Percentiles rank a stretch among this genome's conserved stretches.
Conservation (phyloP, 2,113 vertebrate genomes). For the Empidonax traillii region DNA sequence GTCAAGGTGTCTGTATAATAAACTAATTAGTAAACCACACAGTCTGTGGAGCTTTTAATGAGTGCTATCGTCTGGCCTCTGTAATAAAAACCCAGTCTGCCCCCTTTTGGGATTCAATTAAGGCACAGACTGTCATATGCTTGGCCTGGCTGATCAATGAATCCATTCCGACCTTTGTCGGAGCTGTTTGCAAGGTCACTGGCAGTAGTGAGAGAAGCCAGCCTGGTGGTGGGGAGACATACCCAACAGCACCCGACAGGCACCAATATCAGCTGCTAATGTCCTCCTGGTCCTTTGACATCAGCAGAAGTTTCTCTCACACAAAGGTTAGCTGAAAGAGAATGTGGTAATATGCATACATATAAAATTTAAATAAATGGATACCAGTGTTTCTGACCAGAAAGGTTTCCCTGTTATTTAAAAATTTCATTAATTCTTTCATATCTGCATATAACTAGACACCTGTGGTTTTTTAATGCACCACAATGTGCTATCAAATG, state of each 20-base stretch:
- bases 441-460: slow-evolving; percentile 35
- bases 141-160: slow-evolving; percentile 88
- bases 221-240: slow-evolving; percentile 63
- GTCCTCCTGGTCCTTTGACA: slow-evolving; percentile 88
- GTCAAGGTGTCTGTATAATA: slow-evolving; percentile 92
- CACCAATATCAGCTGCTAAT: slow-evolving; percentile 84
- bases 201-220: slow-evolving; percentile 67
- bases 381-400: neutral
- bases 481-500: neutral
- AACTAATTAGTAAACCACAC: slow-evolving; percentile 92
- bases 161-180: slow-evolving; percentile 85
- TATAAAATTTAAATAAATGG: neutral
- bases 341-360: neutral
- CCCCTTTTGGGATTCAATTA: slow-evolving; percentile 91
- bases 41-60: slow-evolving; percentile 88
- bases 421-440: slow-evolving; percentile 65
- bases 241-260: slow-evolving; percentile 80
- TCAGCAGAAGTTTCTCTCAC: slow-evolving; percentile 86
- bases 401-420: slow-evolving; percentile 59
- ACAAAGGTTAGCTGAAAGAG: slow-evolving; percentile 85
- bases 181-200: slow-evolving; percentile 84
- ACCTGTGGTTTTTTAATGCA: slow-evolving; percentile 4
- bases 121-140: slow-evolving; percentile 88
- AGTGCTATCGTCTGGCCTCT: slow-evolving; percentile 85
- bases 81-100: slow-evolving; percentile 86